Base-by-base conservation (phyloP, 2,113 vertebrate species). In the Chitala chitala region DNA sequence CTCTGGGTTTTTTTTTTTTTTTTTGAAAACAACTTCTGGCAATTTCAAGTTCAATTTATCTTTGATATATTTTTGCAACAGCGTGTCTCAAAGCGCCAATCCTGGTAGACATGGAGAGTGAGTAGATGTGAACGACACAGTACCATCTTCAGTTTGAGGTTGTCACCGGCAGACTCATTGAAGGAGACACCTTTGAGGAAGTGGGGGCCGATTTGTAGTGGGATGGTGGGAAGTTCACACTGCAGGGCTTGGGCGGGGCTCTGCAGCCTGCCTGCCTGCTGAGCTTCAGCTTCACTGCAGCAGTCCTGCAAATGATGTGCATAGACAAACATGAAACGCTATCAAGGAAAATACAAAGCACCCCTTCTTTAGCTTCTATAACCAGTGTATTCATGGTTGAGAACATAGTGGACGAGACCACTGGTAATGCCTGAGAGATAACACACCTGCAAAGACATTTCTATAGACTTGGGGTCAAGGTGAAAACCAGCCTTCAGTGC, bases 81-180 rank as follows among this genome's bases (percentile, higher is more conserved):
- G n/a, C n/a, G n/a, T n/a, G n/a, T n/a, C n/a, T n/a, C n/a, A n/a
- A n/a, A n/a, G n/a, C n/a, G n/a, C n/a, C n/a, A n/a, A n/a, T n/a
- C n/a, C n/a, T n/a, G n/a, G n/a, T n/a, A n/a, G n/a, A n/a, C n/a
- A n/a, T n/a, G n/a, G n/a, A n/a, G n/a, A n/a, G n/a, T n/a, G n/a
- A n/a, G n/a, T n/a, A n/a, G 46, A 48, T 5, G 13, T 2, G 48
- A 51, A 51, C 48, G 20, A 10, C 48, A 38, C 63, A 33, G 29
- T 95, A 98, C 96, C 92, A 91, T 98, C 89, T 98, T 99, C 69
- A 98, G 88, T 84, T 98, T 98, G 80, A 99, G 92, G 88, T 99
- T 99, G 81, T 99, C 96, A 1, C 95, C 89, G 0, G 95, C 91
- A 0, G 96, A 97, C 86, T 98, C 96, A 0, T 95, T 98, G 78